Evolutionary conservation across 2,888 invertebrate species (phyloP).

Genomic region (Epiblema foenella): DNA sequence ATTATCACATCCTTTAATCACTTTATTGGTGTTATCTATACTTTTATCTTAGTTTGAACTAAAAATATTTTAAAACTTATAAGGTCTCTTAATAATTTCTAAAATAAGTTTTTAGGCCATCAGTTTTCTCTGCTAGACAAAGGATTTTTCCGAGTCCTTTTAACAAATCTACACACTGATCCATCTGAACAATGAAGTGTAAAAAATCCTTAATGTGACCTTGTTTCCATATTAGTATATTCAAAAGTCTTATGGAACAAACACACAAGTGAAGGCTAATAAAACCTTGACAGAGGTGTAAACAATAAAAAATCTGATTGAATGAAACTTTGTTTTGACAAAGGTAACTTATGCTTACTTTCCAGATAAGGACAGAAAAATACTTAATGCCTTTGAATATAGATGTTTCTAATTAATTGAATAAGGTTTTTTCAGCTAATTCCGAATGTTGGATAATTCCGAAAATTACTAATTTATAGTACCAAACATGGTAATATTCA

Average conservation of each 20-base stretch:
- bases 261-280: neutral
- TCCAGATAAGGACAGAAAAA: neutral
- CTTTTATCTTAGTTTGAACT: too few relatives aligned
- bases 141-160: too few relatives aligned
- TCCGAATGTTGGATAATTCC: too few relatives aligned
- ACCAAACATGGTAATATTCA: too few relatives aligned
- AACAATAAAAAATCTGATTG: neutral
- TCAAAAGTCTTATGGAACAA: neutral
- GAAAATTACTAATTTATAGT: too few relatives aligned
- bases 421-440: too few relatives aligned
- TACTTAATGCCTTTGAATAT: neutral
- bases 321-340: neutral
- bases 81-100: conserved; percentile 4
- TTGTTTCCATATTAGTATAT: neutral
- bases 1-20: too few relatives aligned
- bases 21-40: too few relatives aligned
- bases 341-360: neutral
- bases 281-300: neutral
- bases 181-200: too few relatives aligned
- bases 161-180: too few relatives aligned
- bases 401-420: neutral
- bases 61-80: too few relatives aligned
- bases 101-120: conserved; percentile 57
- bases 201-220: too few relatives aligned
- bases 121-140: conserved; percentile 42